Evolutionary conservation across 1,140 invertebrate species (phyloP).

Genomic region (Mactra quadrangularis): DNA sequence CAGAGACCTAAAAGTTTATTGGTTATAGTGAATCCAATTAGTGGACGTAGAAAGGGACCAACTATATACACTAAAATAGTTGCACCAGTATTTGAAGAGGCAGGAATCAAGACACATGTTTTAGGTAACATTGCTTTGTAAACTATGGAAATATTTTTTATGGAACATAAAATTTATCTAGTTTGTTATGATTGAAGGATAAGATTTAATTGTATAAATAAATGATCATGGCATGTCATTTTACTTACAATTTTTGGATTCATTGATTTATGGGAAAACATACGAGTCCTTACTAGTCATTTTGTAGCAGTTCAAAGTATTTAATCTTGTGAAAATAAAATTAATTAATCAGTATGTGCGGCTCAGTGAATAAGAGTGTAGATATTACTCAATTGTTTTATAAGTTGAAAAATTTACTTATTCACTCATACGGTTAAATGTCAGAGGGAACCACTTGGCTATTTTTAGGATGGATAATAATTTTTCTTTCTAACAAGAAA

Average conservation of each 20-base stretch:
- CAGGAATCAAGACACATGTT: conserved; percentile 60
- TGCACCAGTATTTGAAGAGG: conserved; percentile 61
- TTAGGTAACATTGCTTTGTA: conserved; percentile 47
- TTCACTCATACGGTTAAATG: no score
- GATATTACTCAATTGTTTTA: no score
- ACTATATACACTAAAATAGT: conserved; percentile 61
- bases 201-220: not conserved
- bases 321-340: no score
- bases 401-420: no score
- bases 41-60: conserved; percentile 60
- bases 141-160: not conserved
- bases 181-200: not conserved
- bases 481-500: no score
- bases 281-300: not conserved
- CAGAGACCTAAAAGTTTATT: conserved; percentile 60
- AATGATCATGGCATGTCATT: not conserved
- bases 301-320: not conserved
- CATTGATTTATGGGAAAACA: not conserved
- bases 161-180: not conserved
- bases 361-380: no score
- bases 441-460: no score
- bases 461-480: no score
- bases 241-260: not conserved
- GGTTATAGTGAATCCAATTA: conserved; percentile 69
- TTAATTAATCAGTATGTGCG: no score